Percentiles rank a stretch among this genome's conserved stretches.
These are phyloP conservation scores for Octopus sinensis DNA, from an alignment of 1,140 invertebrate species.

Conservation along the genomic window DNA sequence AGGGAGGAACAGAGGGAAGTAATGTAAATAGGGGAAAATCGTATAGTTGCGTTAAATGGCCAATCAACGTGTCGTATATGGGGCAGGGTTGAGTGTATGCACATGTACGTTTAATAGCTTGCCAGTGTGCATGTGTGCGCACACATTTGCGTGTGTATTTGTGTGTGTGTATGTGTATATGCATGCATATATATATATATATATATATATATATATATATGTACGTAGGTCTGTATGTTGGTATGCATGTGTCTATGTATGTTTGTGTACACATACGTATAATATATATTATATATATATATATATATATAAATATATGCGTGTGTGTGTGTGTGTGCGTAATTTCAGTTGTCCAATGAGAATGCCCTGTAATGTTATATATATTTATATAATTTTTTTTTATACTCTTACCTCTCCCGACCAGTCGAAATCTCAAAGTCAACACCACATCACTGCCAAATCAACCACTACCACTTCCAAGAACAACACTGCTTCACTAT, in stretches of 20 bases:
- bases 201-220: not conserved
- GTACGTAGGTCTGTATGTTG: not conserved
- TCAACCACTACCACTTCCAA: not conserved
- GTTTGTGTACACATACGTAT: not conserved
- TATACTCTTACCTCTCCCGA: not conserved
- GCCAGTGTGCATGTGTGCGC: too few species aligned
- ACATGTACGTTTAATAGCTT: too few species aligned
- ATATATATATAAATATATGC: not conserved
- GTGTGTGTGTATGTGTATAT: not conserved
- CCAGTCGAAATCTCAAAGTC: not conserved
- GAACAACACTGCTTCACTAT: too few species aligned
- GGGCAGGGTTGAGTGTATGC: too few species aligned
- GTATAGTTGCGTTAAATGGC: too few species aligned
- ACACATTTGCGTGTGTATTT: too few species aligned
- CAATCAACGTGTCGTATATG: too few species aligned
- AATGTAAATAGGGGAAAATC: too few species aligned
- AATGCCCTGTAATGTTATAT: not conserved
- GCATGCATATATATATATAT: not conserved
- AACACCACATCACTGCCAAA: not conserved
- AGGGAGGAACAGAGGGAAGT: too few species aligned
- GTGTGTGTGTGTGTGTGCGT: not conserved
- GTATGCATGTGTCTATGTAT: not conserved
- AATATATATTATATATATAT: slow-evolving; percentile 6
- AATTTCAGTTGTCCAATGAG: not conserved
- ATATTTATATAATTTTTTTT: not conserved